These are phyloP conservation scores for Romanomermis culicivorax DNA, from an alignment of 2,888 invertebrate genomes.

Conservation along the genomic window DNA sequence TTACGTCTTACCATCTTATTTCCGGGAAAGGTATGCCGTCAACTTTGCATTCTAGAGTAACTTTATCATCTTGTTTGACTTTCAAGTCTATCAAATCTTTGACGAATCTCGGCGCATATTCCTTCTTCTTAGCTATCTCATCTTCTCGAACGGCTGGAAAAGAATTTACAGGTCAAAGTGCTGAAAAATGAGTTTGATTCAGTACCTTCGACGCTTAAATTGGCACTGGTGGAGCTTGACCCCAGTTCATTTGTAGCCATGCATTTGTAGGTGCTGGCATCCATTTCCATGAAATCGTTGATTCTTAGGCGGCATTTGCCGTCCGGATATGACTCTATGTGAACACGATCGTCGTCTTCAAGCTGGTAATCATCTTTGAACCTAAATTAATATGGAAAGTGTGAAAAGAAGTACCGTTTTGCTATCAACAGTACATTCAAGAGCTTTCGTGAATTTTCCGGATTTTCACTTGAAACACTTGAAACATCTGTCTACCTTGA, in stretches of 20 bases:
- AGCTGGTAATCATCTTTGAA: slow-evolving; percentile 48
- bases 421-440: no score
- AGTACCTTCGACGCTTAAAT: slow-evolving; percentile 7
- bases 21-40: slow-evolving; percentile 33
- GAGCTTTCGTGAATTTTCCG: no score
- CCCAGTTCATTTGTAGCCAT: slow-evolving; percentile 64
- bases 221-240: slow-evolving; percentile 16
- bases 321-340: slow-evolving; percentile 22
- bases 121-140: slow-evolving; percentile 17
- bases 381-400: slow-evolving; percentile 28
- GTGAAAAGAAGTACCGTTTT: neutral
- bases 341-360: slow-evolving; percentile 15
- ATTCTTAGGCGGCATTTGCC: slow-evolving; percentile 25
- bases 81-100: slow-evolving; percentile 31
- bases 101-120: slow-evolving; percentile 23
- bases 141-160: slow-evolving; percentile 10
- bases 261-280: slow-evolving; percentile 36
- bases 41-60: slow-evolving; percentile 31
- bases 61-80: slow-evolving; percentile 23
- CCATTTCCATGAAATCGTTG: slow-evolving; percentile 13
- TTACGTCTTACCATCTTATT: slow-evolving; percentile 28
- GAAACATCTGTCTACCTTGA: no score
- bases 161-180: neutral
- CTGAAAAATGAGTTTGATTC: no score
- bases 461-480: no score